Conservation (phyloP, 2,113 vertebrate species). For the Gallinago jamesoni region DNA sequence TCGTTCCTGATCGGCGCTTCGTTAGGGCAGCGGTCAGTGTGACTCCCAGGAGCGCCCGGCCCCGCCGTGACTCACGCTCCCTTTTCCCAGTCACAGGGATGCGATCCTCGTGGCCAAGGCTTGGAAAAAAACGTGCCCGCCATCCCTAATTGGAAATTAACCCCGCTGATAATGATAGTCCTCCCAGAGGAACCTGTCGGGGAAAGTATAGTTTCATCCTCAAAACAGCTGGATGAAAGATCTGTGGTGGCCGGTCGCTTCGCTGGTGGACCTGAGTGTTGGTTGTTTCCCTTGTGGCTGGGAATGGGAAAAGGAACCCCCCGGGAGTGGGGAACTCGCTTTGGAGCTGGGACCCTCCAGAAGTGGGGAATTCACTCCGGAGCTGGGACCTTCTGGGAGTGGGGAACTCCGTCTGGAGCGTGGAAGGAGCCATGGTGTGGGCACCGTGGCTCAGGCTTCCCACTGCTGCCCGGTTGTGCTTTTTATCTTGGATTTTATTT, state of each 20-base stretch:
- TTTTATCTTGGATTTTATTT: not conserved
- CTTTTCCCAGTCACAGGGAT: not conserved
- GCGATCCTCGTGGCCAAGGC: rapidly evolving
- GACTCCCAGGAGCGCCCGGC: not conserved
- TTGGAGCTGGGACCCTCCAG: not conserved
- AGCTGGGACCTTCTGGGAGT: too few species aligned
- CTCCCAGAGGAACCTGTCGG: not conserved
- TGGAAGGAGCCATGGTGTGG: not conserved
- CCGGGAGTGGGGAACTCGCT: too few species aligned
- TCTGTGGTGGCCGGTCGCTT: rapidly evolving
- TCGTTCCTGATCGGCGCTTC: not conserved
- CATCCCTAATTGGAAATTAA: not conserved
- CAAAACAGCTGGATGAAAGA: not conserved
- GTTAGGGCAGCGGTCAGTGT: not conserved
- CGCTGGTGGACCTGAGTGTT: not conserved
- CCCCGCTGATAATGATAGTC: not conserved
- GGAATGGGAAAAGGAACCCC: rapidly evolving
- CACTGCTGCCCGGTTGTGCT: rapidly evolving
- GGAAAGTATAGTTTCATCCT: rapidly evolving
- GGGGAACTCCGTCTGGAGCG: not conserved
- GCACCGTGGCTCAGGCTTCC: not conserved
- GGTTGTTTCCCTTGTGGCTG: rapidly evolving
- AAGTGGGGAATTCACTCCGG: not conserved
- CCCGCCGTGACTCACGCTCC: not conserved
- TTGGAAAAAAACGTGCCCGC: not conserved